Evolutionary conservation across 2,113 vertebrate species (phyloP).

Genomic region (Charina bottae): DNA sequence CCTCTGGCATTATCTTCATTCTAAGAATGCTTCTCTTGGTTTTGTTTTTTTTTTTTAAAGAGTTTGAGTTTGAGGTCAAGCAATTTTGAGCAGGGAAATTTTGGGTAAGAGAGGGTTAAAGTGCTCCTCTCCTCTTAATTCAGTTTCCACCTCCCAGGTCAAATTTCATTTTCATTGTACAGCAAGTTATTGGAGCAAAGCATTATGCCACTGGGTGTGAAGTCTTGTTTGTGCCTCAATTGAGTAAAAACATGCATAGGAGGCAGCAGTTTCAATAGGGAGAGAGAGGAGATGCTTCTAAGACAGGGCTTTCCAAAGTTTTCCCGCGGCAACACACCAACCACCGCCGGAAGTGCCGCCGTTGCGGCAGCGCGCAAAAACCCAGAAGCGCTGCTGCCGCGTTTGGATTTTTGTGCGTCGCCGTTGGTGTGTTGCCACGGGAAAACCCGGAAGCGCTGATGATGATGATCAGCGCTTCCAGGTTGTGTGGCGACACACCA

Average conservation of each 20-base stretch:
- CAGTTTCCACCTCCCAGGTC: background rate
- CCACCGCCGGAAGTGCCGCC: no score
- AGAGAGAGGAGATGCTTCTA: no score
- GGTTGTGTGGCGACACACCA: no score
- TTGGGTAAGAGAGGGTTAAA: background rate
- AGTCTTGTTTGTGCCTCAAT: background rate
- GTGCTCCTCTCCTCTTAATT: background rate
- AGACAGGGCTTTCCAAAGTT: no score
- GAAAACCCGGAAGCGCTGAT: no score
- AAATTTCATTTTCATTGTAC: background rate
- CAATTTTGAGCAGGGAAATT: background rate
- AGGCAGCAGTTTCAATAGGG: background rate
- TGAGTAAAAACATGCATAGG: background rate
- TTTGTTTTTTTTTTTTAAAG: background rate
- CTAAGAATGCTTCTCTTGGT: background rate
- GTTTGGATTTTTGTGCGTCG: no score
- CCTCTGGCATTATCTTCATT: background rate
- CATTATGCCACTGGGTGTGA: background rate
- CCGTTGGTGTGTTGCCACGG: no score
- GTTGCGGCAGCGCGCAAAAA: no score
- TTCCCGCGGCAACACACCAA: no score
- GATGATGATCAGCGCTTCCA: no score
- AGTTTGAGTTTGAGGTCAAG: background rate
- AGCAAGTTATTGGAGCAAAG: background rate
- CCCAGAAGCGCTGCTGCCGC: no score